Conservation (phyloP, 2,113 vertebrate genomes). For the Oxygymnocypris stewartii region DNA sequence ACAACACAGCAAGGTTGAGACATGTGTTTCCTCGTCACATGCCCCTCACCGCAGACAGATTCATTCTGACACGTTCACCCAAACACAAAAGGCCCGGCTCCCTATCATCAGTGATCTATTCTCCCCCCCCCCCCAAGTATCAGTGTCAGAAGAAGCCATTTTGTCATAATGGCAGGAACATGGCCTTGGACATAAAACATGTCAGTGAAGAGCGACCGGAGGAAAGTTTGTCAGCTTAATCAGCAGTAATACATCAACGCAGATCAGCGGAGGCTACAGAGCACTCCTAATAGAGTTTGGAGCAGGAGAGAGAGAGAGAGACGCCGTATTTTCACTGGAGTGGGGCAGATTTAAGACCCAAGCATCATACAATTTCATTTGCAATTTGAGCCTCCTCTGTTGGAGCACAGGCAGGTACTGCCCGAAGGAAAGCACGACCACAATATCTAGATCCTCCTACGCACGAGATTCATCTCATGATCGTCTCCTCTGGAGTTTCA, state of each 20-base stretch:
- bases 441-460: not conserved
- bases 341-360: constrained; percentile 47
- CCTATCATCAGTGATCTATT: constrained; percentile 43
- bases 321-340: constrained; percentile 40
- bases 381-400: constrained; percentile 6
- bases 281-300: constrained; percentile 19
- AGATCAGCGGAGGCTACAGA: constrained; percentile 36
- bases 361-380: constrained; percentile 32
- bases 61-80: constrained; percentile 39
- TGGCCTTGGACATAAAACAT: constrained; percentile 40
- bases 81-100: constrained; percentile 38
- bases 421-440: not conserved
- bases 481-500: not conserved
- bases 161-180: constrained; percentile 39
- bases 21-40: constrained; percentile 37
- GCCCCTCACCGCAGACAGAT: constrained; percentile 38
- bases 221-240: constrained; percentile 50
- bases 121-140: constrained; percentile 23
- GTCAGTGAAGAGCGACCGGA: constrained; percentile 27
- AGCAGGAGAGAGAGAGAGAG: not conserved
- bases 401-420: not conserved
- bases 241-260: constrained; percentile 48
- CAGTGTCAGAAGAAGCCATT: constrained; percentile 14
- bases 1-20: constrained; percentile 25
- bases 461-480: not conserved